Base-by-base conservation (phyloP, 2,888 invertebrate species). In the Synergus laeviventris region DNA sequence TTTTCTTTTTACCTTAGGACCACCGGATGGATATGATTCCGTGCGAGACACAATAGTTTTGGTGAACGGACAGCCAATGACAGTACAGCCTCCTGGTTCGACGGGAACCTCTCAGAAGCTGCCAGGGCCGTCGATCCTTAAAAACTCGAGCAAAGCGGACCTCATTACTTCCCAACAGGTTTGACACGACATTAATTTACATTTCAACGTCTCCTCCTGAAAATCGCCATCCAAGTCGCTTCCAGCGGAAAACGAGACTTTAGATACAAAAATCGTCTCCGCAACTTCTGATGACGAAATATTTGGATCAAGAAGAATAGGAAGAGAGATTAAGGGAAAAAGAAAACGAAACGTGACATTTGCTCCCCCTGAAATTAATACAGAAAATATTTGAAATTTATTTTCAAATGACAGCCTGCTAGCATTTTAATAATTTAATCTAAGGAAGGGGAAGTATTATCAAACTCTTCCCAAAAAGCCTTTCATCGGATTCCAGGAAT, bases 11-110 rank as follows among this genome's bases (percentile, higher is more conserved):
- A 75, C 77, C 76, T 78, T 73, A 89, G 89, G 87, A 5, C 81
- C 81, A 49, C 83, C 90, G 81, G 89, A 89, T 81, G 91, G 91
- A 62, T 92, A 91, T 78, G 91, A 92, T 76, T 91, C 91, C n/a
- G 91, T 92, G 1, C 88, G 91, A 36, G 92, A 92, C 81, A 92
- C 92, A 3, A 91, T 92, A 74, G 91, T 92, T 59, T 84, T 93
- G 77, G 92, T 92, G 12, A 90, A 91, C 76, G 91, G 91, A 9
- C 88, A 91, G 83, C 91, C 92, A 1, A 92, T 91, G 85, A 92
- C 90, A 84, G 83, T 88, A 31, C 88, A 88, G 77, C 84, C 88
- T 0, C 79, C 86, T 16, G 79, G 78, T 59, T 74, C 77, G 62
- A 74, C 79, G 54, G 83, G 81, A 60, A 74, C 87, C 21, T 81